Evolutionary conservation across 1,140 invertebrate species (phyloP).

Genomic region (Scaptomyza hsui): DNA sequence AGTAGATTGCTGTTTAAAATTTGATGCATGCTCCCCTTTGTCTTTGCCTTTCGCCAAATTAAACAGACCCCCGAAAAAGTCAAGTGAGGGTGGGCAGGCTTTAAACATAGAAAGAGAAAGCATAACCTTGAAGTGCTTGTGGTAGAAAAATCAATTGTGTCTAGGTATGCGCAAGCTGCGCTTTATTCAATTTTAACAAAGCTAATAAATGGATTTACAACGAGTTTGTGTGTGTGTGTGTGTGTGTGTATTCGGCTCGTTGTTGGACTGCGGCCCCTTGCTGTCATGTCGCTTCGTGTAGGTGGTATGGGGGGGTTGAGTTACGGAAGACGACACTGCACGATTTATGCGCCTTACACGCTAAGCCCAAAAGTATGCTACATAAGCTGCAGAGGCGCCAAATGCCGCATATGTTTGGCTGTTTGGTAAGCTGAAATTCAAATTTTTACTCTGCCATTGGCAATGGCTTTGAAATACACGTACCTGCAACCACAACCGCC

Average conservation of each 20-base stretch:
- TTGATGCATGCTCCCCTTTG: slow-evolving; percentile 61
- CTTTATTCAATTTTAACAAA: slow-evolving; percentile 77
- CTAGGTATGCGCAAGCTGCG: slow-evolving; percentile 52
- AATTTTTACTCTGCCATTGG: slow-evolving; percentile 67
- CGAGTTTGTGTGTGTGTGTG: slow-evolving; percentile 24
- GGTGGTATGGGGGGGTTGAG: neutral
- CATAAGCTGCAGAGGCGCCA: slow-evolving; percentile 68
- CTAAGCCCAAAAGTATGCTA: slow-evolving; percentile 79
- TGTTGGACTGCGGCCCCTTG: slow-evolving; percentile 14
- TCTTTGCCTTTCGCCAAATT: slow-evolving; percentile 61
- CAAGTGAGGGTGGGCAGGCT: slow-evolving; percentile 40
- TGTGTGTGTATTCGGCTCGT: no score
- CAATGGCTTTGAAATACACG: slow-evolving; percentile 16
- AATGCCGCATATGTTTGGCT: slow-evolving; percentile 61
- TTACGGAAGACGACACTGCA: slow-evolving; percentile 30
- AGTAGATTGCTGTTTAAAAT: slow-evolving; percentile 78
- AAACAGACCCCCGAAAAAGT: slow-evolving; percentile 57
- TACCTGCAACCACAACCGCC: neutral
- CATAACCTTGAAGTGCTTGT: slow-evolving; percentile 54
- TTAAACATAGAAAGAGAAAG: slow-evolving; percentile 27
- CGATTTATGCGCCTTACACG: slow-evolving; percentile 79
- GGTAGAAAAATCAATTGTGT: slow-evolving; percentile 69
- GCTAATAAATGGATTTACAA: slow-evolving; percentile 74
- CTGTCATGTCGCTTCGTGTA: slow-evolving; percentile 54
- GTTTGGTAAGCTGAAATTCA: slow-evolving; percentile 78